phyloP scores from a whole-genome alignment of 2,888 invertebrate genomes.

The Anoncus sp. region DNA sequence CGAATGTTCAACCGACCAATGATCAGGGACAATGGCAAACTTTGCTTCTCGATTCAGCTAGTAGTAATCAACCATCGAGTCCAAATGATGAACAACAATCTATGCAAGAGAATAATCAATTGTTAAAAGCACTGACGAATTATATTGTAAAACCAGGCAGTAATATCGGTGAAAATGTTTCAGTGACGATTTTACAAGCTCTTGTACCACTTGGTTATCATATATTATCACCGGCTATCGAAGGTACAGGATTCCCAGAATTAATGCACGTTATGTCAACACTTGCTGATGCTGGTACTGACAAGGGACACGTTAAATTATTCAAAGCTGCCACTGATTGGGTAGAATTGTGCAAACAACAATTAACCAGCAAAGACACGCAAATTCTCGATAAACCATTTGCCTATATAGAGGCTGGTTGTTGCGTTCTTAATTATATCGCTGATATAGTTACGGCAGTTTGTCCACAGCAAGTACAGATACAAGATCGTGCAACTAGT shows the following conservation, averaged over 20 bases:
- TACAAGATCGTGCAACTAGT: slow-evolving; percentile 84
- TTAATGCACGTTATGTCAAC: slow-evolving; percentile 92
- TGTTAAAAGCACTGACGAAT: slow-evolving; percentile 89
- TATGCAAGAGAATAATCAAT: slow-evolving; percentile 88
- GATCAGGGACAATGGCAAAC: slow-evolving; percentile 76
- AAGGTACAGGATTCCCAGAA: slow-evolving; percentile 91
- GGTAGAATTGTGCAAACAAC: slow-evolving; percentile 90
- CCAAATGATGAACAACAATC: slow-evolving; percentile 83
- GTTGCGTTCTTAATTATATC: slow-evolving; percentile 93
- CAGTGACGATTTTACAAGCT: slow-evolving; percentile 88
- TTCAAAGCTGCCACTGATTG: slow-evolving; percentile 93
- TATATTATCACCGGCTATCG: slow-evolving; percentile 86
- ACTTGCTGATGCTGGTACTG: slow-evolving; percentile 93
- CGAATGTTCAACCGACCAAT: slow-evolving; percentile 67
- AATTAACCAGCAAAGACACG: slow-evolving; percentile 85
- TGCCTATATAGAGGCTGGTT: slow-evolving; percentile 89
- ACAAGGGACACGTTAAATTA: slow-evolving; percentile 91
- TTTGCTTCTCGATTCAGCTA: slow-evolving; percentile 69
- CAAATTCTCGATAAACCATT: slow-evolving; percentile 84
- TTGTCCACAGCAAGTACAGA: slow-evolving; percentile 77
- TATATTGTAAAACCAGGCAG: slow-evolving; percentile 89
- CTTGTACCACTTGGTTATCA: slow-evolving; percentile 90
- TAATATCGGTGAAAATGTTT: slow-evolving; percentile 86
- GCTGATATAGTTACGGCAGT: slow-evolving; percentile 89
- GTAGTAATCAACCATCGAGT: slow-evolving; percentile 70